A percentile compares a stretch with the other conserved stretches of the same genome.
phyloP scores from a whole-genome alignment of 2,797 vertebrate genomes.

The Etheostoma nigrum region DNA sequence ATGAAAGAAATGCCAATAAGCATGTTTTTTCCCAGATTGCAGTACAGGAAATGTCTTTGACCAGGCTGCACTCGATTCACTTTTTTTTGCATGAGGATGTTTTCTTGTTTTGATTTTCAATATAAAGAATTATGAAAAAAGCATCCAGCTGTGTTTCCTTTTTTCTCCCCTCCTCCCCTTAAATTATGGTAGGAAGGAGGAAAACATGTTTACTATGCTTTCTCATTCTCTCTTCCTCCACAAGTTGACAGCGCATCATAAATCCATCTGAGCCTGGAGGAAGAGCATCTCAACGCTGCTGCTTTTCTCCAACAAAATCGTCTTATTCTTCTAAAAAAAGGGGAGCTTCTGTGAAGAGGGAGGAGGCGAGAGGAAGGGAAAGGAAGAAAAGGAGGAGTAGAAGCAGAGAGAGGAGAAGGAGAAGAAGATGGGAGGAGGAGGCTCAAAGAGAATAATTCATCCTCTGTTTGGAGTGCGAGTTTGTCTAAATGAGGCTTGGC shows the following conservation, averaged over 20 bases:
- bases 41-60: background rate
- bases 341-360: constrained; percentile 24
- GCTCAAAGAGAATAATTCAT: constrained; percentile 91
- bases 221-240: constrained; percentile 58
- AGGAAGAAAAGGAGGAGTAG: constrained; percentile 37
- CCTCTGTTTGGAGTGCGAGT: constrained; percentile 85
- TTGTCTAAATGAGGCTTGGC: constrained; percentile 82
- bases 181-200: constrained; percentile 68
- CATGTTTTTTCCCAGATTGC: background rate
- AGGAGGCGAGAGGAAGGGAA: background rate
- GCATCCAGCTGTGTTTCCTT: constrained; percentile 44
- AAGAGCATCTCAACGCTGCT: constrained; percentile 73
- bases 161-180: constrained; percentile 46
- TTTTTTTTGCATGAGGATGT: constrained; percentile 21
- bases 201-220: constrained; percentile 77
- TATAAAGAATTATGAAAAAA: constrained; percentile 57
- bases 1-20: no score
- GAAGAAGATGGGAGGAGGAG: constrained; percentile 46
- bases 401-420: constrained; percentile 11
- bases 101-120: constrained; percentile 55
- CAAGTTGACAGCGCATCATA: constrained; percentile 72
- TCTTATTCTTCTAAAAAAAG: constrained; percentile 60
- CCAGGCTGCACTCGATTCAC: background rate
- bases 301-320: constrained; percentile 47
- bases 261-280: constrained; percentile 78